Evolutionary conservation across 2,888 invertebrate genomes (phyloP).

Genomic region (Microctonus brassicae): DNA sequence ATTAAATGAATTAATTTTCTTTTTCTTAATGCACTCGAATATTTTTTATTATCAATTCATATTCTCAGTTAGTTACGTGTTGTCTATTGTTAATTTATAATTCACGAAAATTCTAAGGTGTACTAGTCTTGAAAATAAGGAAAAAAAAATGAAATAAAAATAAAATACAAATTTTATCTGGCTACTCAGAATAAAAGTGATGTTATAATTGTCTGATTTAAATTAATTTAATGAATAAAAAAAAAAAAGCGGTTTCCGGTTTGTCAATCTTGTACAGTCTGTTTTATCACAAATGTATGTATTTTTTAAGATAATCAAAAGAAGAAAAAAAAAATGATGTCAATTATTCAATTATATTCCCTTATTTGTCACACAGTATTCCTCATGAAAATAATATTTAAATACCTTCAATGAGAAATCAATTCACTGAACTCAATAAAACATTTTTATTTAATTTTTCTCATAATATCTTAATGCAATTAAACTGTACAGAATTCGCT

Average conservation of each 20-base stretch:
- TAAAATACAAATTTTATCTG: neutral
- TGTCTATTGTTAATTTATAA: neutral
- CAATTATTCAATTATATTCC: neutral
- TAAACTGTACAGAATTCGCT: neutral
- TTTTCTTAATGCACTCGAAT: neutral
- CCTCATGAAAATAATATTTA: neutral
- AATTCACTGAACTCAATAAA: neutral
- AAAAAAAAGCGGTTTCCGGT: constrained; percentile 39
- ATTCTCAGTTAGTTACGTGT: neutral
- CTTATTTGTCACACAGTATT: neutral
- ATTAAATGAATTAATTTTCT: neutral
- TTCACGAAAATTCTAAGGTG: neutral
- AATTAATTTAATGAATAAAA: neutral
- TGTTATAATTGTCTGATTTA: constrained; percentile 8
- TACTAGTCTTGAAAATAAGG: constrained; percentile 16
- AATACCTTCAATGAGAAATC: neutral
- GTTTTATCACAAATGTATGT: constrained; percentile 56
- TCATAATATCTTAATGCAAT: neutral
- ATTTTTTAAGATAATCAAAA: constrained; percentile 52
- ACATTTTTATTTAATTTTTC: constrained; percentile 15
- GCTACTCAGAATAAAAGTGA: neutral
- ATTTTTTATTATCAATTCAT: too few relatives aligned
- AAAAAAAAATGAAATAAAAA: neutral
- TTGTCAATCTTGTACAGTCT: constrained; percentile 52
- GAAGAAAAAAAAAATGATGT: constrained; percentile 26